Conservation (phyloP, 2,797 vertebrate species). For the Leptatherina wallacei region DNA sequence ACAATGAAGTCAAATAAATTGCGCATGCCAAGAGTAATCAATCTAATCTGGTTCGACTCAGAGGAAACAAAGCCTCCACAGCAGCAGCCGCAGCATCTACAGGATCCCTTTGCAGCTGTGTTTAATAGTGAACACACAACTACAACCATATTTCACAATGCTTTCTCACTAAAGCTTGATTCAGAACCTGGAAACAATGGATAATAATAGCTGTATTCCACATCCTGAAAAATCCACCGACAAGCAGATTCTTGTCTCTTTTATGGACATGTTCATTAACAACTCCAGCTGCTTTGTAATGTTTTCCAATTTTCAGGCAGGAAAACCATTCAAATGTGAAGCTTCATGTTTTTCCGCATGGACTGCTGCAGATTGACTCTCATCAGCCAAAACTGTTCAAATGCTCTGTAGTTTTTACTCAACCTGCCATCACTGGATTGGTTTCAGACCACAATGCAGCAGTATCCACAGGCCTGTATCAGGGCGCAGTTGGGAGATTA, state of each 20-base stretch:
- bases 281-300: slow-evolving; percentile 47
- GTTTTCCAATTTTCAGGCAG: slow-evolving; percentile 55
- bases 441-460: slow-evolving; percentile 69
- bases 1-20: slow-evolving; percentile 81
- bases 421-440: slow-evolving; percentile 61
- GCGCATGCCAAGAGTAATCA: slow-evolving; percentile 78
- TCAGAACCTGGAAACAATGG: slow-evolving; percentile 36
- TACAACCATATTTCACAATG: slow-evolving; percentile 14
- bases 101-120: slow-evolving; percentile 35
- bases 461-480: slow-evolving; percentile 48
- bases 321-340: slow-evolving; percentile 67
- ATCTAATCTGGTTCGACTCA: slow-evolving; percentile 69
- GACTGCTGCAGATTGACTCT: slow-evolving; percentile 75
- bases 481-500: slow-evolving; percentile 62
- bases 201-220: slow-evolving; percentile 9
- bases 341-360: slow-evolving; percentile 67
- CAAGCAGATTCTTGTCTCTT: slow-evolving; percentile 50
- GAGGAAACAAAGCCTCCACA: slow-evolving; percentile 67
- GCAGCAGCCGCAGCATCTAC: slow-evolving; percentile 62
- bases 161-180: slow-evolving; percentile 28
- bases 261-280: slow-evolving; percentile 35
- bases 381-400: slow-evolving; percentile 74
- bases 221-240: slow-evolving; percentile 36
- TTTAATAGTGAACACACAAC: slow-evolving; percentile 36
- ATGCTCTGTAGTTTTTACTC: slow-evolving; percentile 72